Base-by-base conservation (phyloP, 2,888 invertebrate species). In the Mythimna lalbum region DNA sequence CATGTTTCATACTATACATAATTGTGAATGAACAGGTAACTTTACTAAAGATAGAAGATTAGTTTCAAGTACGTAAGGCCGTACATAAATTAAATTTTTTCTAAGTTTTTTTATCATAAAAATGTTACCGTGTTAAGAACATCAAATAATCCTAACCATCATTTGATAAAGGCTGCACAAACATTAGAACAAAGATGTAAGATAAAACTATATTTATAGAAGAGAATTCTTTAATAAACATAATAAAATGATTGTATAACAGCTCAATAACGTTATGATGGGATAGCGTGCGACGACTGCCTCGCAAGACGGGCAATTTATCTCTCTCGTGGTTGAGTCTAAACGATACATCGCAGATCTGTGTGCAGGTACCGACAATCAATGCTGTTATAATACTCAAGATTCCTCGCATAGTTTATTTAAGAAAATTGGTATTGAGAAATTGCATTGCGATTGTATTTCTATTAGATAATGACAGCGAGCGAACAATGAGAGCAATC, bases 181-280 rank as follows among this genome's bases (percentile, higher is more conserved):
- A 82, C 69, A 79, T 52, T 17, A 63, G 72, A 78, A 78, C 64
- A 78, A 66, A 82, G 50, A 78, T 50, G 33, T 63, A 43, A 81
- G 78, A 78, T 78, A 78, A 79, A 69, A 63, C 60, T 43, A 60
- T 73, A 65, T n/a, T n/a, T 57, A 62, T 52, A 67, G 39, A 71
- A 53, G 53, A 78, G 76, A 71, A 80, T 66, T 68, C 60, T 80
- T 52, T 47, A 75, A 55, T 63, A 71, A 81, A 78, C 56, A 81
- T 71, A 71, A 71, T 78, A 81, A 83, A 81, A 73, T 69, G 67
- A 68, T 75, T 72, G 69, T 74, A 65, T 72, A 83, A 75, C 67
- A 63, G 69, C 73, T 72, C 55, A 71, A 78, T 81, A 67, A 73
- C 69, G 47, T 73, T 80, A 65, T 60, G 60, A 74, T 78, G 52